Percentiles rank a stretch among this genome's conserved stretches.
phyloP scores from a whole-genome alignment of 1,140 invertebrate genomes.

The Neuroterus valhalla region DNA sequence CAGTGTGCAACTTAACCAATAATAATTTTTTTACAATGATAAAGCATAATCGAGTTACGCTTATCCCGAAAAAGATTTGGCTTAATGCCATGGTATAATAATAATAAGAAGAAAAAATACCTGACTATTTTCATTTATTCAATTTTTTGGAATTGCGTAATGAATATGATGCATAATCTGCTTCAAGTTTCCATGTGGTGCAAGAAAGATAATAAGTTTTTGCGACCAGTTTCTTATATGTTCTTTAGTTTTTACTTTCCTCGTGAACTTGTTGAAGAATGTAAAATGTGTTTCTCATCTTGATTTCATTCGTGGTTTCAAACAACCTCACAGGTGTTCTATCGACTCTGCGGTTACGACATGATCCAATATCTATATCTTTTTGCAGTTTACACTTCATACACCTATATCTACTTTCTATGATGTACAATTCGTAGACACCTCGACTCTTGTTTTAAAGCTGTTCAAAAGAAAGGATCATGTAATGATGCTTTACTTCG shows the following conservation, averaged over 20 bases:
- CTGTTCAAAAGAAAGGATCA: neutral
- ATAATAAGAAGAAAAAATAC: too few species aligned
- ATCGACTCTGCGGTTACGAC: conserved; percentile 16
- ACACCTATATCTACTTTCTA: conserved; percentile 5
- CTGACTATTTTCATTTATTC: neutral
- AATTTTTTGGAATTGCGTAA: neutral
- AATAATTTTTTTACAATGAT: too few species aligned
- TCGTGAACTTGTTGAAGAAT: neutral
- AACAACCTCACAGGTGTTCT: conserved; percentile 22
- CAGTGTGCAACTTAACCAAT: too few species aligned
- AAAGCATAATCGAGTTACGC: too few species aligned
- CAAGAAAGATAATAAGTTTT: neutral
- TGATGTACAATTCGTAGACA: neutral
- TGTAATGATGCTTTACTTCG: neutral
- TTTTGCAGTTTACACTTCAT: conserved; percentile 13
- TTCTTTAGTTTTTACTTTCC: neutral
- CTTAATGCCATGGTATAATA: too few species aligned
- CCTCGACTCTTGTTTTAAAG: conserved; percentile 5
- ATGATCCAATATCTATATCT: conserved; percentile 11
- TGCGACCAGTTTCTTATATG: neutral
- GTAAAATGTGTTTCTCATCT: neutral
- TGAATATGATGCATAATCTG: neutral
- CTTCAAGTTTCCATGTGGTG: too few species aligned
- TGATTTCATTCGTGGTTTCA: conserved; percentile 24
- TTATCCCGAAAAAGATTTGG: too few species aligned